A percentile compares a stretch with the other conserved stretches of the same genome.
Conservation (phyloP, 2,797 vertebrate species). For the Alauda arvensis region DNA sequence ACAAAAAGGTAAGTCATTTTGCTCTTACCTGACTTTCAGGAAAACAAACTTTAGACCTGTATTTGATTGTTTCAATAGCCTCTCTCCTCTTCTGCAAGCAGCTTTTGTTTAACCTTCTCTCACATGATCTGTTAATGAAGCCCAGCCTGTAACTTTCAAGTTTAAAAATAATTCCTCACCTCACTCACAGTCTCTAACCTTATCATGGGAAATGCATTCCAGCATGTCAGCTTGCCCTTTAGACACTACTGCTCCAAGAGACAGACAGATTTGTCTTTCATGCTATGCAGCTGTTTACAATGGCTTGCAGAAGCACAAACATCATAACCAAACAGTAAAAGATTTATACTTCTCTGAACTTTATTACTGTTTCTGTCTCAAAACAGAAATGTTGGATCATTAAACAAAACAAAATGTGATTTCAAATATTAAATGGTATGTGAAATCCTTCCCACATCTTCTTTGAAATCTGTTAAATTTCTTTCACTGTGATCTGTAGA, state of each 20-base stretch:
- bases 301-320: background rate
- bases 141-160: constrained; percentile 7
- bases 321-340: background rate
- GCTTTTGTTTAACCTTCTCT: constrained; percentile 39
- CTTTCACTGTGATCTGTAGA: background rate
- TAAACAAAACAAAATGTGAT: background rate
- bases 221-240: constrained; percentile 50
- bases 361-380: background rate
- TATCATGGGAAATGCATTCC: constrained; percentile 25
- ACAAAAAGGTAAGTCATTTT: too few species aligned
- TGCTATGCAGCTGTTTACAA: background rate
- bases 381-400: background rate
- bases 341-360: background rate
- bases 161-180: constrained; percentile 47
- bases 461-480: background rate
- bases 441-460: background rate
- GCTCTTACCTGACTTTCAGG: background rate
- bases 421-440: background rate
- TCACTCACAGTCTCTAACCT: background rate
- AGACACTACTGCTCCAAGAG: background rate
- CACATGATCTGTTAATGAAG: constrained; percentile 56
- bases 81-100: background rate
- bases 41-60: background rate
- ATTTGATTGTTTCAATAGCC: background rate
- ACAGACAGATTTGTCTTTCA: constrained; percentile 6